These are phyloP conservation scores for Eupithecia exiguata DNA, from an alignment of 2,888 invertebrate species.

Conservation along the genomic window DNA sequence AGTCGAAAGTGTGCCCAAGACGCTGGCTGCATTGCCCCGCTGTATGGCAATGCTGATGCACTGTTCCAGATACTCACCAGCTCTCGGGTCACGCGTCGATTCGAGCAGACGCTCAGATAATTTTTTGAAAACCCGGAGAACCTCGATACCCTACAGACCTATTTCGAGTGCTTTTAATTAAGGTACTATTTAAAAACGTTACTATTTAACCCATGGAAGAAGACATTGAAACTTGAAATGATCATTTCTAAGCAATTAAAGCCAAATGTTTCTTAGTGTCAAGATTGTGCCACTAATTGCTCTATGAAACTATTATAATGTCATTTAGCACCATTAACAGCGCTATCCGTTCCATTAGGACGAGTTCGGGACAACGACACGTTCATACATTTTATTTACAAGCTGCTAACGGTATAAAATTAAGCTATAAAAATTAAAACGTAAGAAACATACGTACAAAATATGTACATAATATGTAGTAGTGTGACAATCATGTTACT, in stretches of 20 bases:
- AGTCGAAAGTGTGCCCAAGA: too few relatives aligned
- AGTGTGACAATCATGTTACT: not conserved
- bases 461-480: not conserved
- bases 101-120: too few relatives aligned
- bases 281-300: constrained; percentile 54
- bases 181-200: not conserved
- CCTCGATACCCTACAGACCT: too few relatives aligned
- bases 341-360: not conserved
- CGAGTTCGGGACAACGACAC: not conserved
- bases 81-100: too few relatives aligned
- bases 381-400: not conserved
- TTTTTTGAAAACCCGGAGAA: too few relatives aligned
- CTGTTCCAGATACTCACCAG: too few relatives aligned
- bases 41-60: too few relatives aligned
- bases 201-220: not conserved
- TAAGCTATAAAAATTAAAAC: not conserved
- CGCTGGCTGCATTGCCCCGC: too few relatives aligned
- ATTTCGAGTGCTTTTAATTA: too few relatives aligned
- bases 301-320: constrained; percentile 46
- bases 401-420: not conserved
- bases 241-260: constrained; percentile 1
- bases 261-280: constrained; percentile 11
- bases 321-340: constrained; percentile 19
- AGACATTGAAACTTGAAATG: not conserved
- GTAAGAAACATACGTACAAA: not conserved